A percentile compares a stretch with the other conserved stretches of the same genome.
These are phyloP conservation scores for Melopsittacus undulatus DNA, from an alignment of 2,797 vertebrate genomes.

Conservation along the genomic window DNA sequence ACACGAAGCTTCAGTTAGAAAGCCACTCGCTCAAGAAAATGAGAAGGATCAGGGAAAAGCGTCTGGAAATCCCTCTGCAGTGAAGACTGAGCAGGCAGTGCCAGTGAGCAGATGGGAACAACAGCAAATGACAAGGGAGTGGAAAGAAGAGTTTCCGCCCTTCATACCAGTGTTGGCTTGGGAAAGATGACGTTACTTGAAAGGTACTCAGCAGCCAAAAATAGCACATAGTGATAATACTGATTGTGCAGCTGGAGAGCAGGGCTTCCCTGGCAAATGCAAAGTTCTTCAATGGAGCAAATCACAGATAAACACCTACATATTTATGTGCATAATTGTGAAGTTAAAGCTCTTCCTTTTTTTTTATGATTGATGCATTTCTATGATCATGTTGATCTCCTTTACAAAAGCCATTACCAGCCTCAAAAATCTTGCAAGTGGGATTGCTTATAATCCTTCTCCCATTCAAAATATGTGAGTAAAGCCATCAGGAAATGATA, in stretches of 20 bases:
- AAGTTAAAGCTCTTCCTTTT: neutral
- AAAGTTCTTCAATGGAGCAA: neutral
- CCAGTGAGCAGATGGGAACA: neutral
- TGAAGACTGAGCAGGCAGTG: neutral
- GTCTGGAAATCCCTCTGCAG: neutral
- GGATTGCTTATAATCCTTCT: neutral
- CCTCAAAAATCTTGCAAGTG: neutral
- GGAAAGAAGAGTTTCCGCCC: conserved; percentile 6
- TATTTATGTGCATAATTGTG: accelerated
- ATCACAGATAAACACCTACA: neutral
- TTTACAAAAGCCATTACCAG: neutral
- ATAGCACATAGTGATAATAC: conserved; percentile 29
- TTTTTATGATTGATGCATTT: neutral
- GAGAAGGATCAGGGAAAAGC: neutral
- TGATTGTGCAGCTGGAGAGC: conserved; percentile 32
- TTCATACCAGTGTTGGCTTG: neutral
- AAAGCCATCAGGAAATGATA: conserved; percentile 1
- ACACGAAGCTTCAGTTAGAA: neutral
- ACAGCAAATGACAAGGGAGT: neutral
- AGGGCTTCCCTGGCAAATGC: neutral
- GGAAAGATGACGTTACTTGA: conserved; percentile 36
- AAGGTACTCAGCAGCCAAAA: conserved; percentile 36
- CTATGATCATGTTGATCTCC: neutral
- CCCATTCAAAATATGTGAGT: neutral
- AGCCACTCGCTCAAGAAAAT: neutral